Base-by-base conservation (phyloP, 1,140 invertebrate genomes). In the Dermatophagoides farinae region DNA sequence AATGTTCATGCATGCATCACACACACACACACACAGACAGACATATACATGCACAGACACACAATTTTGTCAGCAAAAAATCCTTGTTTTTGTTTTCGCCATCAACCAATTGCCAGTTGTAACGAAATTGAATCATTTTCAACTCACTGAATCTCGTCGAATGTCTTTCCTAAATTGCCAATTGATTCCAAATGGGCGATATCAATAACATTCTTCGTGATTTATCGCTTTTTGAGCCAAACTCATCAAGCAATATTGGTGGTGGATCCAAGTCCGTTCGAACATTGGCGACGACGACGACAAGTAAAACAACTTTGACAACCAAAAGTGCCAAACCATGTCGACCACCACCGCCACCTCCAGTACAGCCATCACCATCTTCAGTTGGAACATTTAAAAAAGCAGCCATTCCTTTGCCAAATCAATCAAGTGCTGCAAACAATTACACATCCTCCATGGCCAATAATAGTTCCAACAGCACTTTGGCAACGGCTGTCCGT, bases 301-400 rank as follows among this genome's bases (percentile, higher is more conserved):
- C 49, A 51, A 31, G 6, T 22, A 41, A 39, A 12, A 14, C 12
- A 25, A n/a, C 14, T 1, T 39, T 31, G 1, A 14, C 14, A 20
- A 25, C 31, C 5, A 55, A 55, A 55, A 55, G 53, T 44, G 20
- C 43, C 58, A 46, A 47, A 60, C 58, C 58, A 37, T 50, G 43
- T 60, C 58, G 58, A n/a, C 58, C 58, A 14, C 58, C 58, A 50
- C 58, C 58, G 16, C 58, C 58, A 23, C 58, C 58, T 50, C 58
- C 58, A 12, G 20, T 47, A n/a, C 38, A 6, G n/a, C 53, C 14
- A 44, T 55, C 53, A 12, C 9, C 58, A 12, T 31, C 31, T 31
- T 31, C 31, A 8, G 31, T 31, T 31, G 31, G 31, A 4, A 31
- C 31, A 31, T 31, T 46, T 18, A 58, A 58, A 38, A 58, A 58